Evolutionary conservation across 1,140 invertebrate species (phyloP).

Genomic region (Lanistes nyassanus): DNA sequence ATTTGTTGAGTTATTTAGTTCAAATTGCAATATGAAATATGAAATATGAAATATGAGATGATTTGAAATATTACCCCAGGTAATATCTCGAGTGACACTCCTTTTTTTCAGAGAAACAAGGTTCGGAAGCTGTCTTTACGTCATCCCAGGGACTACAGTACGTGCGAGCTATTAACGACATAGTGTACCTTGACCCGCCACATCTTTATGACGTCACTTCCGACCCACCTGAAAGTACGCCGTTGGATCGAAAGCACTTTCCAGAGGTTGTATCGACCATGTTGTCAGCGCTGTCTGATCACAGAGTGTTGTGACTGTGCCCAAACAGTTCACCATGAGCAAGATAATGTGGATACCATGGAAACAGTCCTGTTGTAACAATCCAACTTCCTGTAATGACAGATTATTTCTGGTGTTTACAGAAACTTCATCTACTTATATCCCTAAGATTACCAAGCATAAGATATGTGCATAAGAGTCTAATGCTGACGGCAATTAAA

Average conservation of each 20-base stretch:
- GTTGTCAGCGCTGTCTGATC: slow-evolving; percentile 27
- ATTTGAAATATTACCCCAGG: too few species aligned
- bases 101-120: background rate
- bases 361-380: slow-evolving; percentile 58
- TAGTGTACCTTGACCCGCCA: slow-evolving; percentile 43
- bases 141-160: background rate
- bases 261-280: slow-evolving; percentile 34
- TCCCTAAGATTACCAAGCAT: too few species aligned
- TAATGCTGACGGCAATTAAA: too few species aligned
- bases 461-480: too few species aligned
- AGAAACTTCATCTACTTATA: too few species aligned
- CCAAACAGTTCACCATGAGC: slow-evolving; percentile 42
- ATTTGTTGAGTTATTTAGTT: background rate
- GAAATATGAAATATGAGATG: too few species aligned
- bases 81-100: too few species aligned
- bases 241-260: slow-evolving; percentile 31
- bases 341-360: slow-evolving; percentile 57
- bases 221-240: slow-evolving; percentile 43
- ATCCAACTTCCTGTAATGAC: slow-evolving; percentile 45
- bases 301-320: slow-evolving; percentile 23
- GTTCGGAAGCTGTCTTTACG: background rate
- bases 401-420: too few species aligned
- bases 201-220: slow-evolving; percentile 42
- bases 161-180: slow-evolving; percentile 31
- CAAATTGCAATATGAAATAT: background rate